phyloP scores from a whole-genome alignment of 2,113 vertebrate species.

The Calidris pugnax region DNA sequence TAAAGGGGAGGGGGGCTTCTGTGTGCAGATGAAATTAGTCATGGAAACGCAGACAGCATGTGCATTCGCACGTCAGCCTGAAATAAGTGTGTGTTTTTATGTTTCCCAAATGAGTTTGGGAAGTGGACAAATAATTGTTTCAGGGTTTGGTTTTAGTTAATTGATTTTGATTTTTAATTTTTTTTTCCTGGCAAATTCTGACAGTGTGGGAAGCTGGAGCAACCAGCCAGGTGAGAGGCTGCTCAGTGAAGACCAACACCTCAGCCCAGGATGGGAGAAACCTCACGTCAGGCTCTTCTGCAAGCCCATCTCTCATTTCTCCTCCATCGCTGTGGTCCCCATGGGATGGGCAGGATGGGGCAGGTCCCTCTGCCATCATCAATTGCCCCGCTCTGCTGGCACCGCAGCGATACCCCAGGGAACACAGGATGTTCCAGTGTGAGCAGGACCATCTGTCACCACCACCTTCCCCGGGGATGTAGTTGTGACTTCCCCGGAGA shows the following conservation, averaged over 20 bases:
- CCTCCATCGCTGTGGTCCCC: neutral
- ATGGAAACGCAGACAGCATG: slow-evolving; percentile 26
- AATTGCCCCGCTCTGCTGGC: fast-evolving
- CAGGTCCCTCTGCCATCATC: neutral
- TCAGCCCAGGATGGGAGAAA: neutral
- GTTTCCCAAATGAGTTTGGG: slow-evolving; percentile 22
- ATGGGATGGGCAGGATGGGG: fast-evolving
- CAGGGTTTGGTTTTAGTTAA: neutral
- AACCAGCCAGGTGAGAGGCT: neutral
- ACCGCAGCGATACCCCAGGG: fast-evolving
- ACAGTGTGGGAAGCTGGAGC: neutral
- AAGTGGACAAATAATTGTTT: slow-evolving; percentile 43
- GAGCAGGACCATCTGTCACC: slow-evolving; percentile 29
- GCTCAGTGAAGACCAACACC: neutral
- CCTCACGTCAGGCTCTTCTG: fast-evolving
- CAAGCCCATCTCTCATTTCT: neutral
- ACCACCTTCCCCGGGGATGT: neutral
- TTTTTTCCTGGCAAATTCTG: neutral
- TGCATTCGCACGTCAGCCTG: slow-evolving; percentile 11
- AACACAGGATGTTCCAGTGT: neutral
- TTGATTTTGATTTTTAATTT: neutral
- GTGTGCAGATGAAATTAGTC: slow-evolving; percentile 2
- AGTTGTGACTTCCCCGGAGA: neutral
- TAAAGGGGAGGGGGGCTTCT: slow-evolving; percentile 11
- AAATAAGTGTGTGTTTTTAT: neutral